These are phyloP conservation scores for Procambarus virginalis DNA, from an alignment of 1,140 invertebrate species.

Conservation along the genomic window DNA sequence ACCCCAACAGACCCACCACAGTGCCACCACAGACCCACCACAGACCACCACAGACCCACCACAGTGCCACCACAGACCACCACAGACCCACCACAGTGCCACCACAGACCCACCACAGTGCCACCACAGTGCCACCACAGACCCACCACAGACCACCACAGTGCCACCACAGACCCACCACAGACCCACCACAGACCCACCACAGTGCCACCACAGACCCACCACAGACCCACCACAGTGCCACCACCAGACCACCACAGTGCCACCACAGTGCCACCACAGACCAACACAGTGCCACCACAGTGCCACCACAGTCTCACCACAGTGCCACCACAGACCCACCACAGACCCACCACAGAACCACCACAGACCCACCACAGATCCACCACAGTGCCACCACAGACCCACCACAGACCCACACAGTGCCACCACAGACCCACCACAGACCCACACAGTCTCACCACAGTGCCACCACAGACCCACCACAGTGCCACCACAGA, in stretches of 20 bases:
- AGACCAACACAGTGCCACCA: neutral
- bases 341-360: too few species aligned
- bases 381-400: neutral
- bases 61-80: neutral
- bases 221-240: neutral
- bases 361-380: neutral
- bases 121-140: neutral
- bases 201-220: neutral
- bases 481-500: neutral
- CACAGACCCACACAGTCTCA: too few species aligned
- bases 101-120: neutral
- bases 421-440: neutral
- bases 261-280: neutral
- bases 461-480: neutral
- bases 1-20: too few species aligned
- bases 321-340: too few species aligned
- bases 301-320: neutral
- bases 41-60: neutral
- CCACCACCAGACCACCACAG: neutral
- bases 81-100: too few species aligned
- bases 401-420: neutral
- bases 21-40: neutral
- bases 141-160: too few species aligned
- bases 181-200: too few species aligned
- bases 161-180: too few species aligned